These are phyloP conservation scores for Dendrolimus kikuchii DNA, from an alignment of 1,140 invertebrate genomes.

Conservation along the genomic window DNA sequence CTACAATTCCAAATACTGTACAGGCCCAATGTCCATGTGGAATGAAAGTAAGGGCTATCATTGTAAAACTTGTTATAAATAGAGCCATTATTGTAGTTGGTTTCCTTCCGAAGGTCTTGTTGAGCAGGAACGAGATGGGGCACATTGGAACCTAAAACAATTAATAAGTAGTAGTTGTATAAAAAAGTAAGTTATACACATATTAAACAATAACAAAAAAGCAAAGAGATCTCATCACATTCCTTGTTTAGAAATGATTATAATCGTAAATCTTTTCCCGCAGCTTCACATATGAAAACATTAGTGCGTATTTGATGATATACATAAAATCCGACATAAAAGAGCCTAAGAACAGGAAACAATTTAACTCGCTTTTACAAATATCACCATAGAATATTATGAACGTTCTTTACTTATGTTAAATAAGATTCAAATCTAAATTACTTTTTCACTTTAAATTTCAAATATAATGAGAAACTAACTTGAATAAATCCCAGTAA, in stretches of 20 bases:
- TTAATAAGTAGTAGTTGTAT: background rate
- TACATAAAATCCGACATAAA: too few relatives aligned
- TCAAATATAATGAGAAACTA: slow-evolving; percentile 4
- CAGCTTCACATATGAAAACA: too few relatives aligned
- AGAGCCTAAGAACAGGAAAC: too few relatives aligned
- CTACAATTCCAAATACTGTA: slow-evolving; percentile 21
- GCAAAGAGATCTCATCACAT: too few relatives aligned
- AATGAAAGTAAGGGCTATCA: slow-evolving; percentile 27
- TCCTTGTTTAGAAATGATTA: too few relatives aligned
- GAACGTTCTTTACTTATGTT: too few relatives aligned
- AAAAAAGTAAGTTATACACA: background rate
- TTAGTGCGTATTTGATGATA: too few relatives aligned
- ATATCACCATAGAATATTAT: too few relatives aligned
- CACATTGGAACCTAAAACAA: slow-evolving; percentile 12
- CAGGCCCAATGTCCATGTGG: slow-evolving; percentile 19
- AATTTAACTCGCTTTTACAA: too few relatives aligned
- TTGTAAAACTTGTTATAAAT: slow-evolving; percentile 16
- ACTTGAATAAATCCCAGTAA: slow-evolving; percentile 35
- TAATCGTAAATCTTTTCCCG: too few relatives aligned
- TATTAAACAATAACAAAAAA: too few relatives aligned
- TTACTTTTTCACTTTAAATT: background rate
- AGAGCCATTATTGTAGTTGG: slow-evolving; percentile 10
- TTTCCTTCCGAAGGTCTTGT: slow-evolving; percentile 23
- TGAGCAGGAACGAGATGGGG: slow-evolving; percentile 9
- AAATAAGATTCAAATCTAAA: background rate